Evolutionary conservation across 2,888 invertebrate genomes (phyloP), one percentile per base, ranked within the genome.

Genomic region (Cataglyphis albicans): DNA sequence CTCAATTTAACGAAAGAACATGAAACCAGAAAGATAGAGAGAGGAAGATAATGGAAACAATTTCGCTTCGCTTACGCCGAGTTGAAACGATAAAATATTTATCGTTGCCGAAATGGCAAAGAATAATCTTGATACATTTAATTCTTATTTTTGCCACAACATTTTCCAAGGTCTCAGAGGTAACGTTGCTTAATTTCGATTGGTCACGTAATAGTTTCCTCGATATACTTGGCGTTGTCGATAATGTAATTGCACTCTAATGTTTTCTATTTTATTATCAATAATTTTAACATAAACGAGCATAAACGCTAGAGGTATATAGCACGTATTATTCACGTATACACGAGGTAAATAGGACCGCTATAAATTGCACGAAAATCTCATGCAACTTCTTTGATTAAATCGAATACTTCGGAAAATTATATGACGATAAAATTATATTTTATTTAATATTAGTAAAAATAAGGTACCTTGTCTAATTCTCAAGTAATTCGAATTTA

Each of bases 51-150:
- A 35, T 21, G 10, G n/a, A 68, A 25, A 12, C 32, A 64, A 64
- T 6, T 12, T 32, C 32, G 32, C 63, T 41, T 21, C 21, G n/a
- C 21, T 65, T 38, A 21, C 29, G 15, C 41, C 21, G 18, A 59
- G 3, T 25, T 55, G 41, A 70, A 21, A 21, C 32, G 57, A 78
- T 78, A 75, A 67, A 70, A 78, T 70, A 65, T 80, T 72, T 48
- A 72, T 72, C 59, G 12, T 25, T 72, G 55, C 9, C 35, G 15
- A 44, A 64, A 35, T 52, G 38, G 25, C 1, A 29, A 59, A 25
- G 57, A 32, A 38, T 57, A 72, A 72, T 59, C 1, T n/a, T 59
- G 25, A 72, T 29, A 29, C 35, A 63, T 74, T 64, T 75, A 18
- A 15, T 41, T 70, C 48, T 59, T 41, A 12, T 72, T 72, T 72